Base-by-base conservation (phyloP, 2,888 invertebrate genomes). In the Troides helena region DNA sequence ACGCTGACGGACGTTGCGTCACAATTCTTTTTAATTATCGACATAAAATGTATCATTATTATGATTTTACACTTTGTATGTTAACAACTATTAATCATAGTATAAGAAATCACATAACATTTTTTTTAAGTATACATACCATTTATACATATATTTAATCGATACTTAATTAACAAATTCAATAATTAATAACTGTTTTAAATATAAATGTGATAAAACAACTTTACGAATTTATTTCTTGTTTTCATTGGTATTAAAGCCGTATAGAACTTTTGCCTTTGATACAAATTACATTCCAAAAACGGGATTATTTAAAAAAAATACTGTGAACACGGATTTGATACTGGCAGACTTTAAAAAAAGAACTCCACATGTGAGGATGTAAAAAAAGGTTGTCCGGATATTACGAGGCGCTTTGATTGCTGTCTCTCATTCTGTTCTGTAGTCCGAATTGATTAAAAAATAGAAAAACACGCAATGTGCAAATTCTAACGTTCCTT, bases 381-480 rank as follows among this genome's bases (percentile, higher is more conserved):
- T 81, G 79, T 81, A 85, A 85, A 50, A 87, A 85, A 85, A 85
- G 76, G 57, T 56, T 71, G 79, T 79, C 83, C 86, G 88, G 88
- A 87, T 86, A 88, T 85, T 86, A 76, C 72, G 80, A 81, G 83
- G 74, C 79, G 80, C 80, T 87, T 87, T 85, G 87, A 87, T 86
- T 86, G 87, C 84, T 78, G 72, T 72, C 77, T 77, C 77, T 76
- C 73, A 80, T 81, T 78, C 82, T 82, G 78, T 80, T 58, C 46
- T 46, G 46, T 25, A 39, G 46, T 68, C n/a, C 43, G 69, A 65
- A 43, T 69, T 69, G 69, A 69, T 69, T 69, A 61, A 56, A 58
- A 69, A 69, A 65, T 57, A 62, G 62, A 57, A 53, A 61, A 69
- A 69, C 58, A 43, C 39, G 7, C 56, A 3, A 18, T 62, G 57